These are phyloP conservation scores for Xenopus petersii DNA, from an alignment of 2,797 vertebrate genomes.

Conservation along the genomic window DNA sequence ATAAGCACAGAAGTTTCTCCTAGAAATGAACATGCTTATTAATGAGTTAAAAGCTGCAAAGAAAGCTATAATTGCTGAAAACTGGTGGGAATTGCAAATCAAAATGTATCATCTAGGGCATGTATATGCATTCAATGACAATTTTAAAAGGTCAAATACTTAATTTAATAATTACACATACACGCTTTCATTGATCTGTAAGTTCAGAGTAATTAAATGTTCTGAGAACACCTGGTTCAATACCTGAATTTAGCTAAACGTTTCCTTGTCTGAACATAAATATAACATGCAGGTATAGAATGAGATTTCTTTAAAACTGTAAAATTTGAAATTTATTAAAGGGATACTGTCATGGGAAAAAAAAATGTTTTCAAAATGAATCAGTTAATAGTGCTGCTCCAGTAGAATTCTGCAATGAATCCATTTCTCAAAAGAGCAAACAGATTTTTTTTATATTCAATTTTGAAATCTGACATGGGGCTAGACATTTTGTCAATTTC, in stretches of 20 bases:
- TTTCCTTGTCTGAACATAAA: no score
- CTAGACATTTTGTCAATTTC: no score
- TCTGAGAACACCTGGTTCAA: neutral
- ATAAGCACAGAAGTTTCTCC: neutral
- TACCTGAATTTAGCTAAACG: neutral
- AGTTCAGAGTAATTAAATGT: neutral
- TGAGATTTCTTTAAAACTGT: no score
- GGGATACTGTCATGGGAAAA: no score
- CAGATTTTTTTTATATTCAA: no score
- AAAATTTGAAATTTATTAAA: no score
- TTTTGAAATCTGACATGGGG: no score
- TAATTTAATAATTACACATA: conserved; percentile 2
- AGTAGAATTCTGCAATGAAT: no score
- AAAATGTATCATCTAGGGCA: neutral
- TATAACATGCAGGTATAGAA: neutral
- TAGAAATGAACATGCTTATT: neutral
- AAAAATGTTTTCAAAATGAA: no score
- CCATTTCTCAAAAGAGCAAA: no score
- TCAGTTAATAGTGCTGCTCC: no score
- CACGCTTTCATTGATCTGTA: neutral
- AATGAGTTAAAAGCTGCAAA: neutral
- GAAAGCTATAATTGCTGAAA: neutral
- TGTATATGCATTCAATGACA: neutral
- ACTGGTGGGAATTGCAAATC: neutral
- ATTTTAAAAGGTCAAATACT: neutral